phyloP scores from a whole-genome alignment of 2,888 invertebrate genomes.

The Watsonalla binaria region DNA sequence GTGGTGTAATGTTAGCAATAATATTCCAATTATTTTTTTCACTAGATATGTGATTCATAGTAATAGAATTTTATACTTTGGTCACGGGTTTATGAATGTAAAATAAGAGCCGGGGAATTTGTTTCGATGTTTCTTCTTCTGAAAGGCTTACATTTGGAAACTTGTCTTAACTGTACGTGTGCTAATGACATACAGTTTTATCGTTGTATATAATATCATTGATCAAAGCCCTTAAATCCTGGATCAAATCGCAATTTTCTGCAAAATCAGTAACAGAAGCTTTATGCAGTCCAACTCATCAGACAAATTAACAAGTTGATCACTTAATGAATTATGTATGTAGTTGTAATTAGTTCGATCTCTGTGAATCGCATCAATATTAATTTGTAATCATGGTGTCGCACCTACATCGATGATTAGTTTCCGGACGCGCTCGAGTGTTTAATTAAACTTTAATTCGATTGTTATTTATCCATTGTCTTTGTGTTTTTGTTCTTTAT shows the following conservation, averaged over 20 bases:
- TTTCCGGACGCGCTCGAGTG: conserved; percentile 17
- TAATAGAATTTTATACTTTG: no score
- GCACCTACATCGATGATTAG: conserved; percentile 25
- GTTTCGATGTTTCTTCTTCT: no score
- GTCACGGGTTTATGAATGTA: no score
- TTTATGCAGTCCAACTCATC: conserved; percentile 7
- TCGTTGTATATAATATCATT: no score
- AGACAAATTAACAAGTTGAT: conserved; percentile 17
- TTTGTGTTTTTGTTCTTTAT: neutral
- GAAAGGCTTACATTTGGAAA: no score
- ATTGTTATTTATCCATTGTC: conserved; percentile 21
- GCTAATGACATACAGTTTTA: no score
- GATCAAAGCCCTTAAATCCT: neutral
- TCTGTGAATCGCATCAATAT: conserved; percentile 43
- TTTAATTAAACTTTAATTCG: conserved; percentile 29
- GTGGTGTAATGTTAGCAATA: no score
- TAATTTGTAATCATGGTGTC: conserved; percentile 53
- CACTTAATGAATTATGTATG: conserved; percentile 45
- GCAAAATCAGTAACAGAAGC: neutral
- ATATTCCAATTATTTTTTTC: no score
- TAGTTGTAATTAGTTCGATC: conserved; percentile 38
- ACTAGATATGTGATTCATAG: no score
- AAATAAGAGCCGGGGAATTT: no score
- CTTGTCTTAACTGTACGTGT: no score
- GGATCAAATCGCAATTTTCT: neutral